These are phyloP conservation scores for Campaea margaritaria DNA, from an alignment of 2,888 invertebrate genomes.

Conservation along the genomic window DNA sequence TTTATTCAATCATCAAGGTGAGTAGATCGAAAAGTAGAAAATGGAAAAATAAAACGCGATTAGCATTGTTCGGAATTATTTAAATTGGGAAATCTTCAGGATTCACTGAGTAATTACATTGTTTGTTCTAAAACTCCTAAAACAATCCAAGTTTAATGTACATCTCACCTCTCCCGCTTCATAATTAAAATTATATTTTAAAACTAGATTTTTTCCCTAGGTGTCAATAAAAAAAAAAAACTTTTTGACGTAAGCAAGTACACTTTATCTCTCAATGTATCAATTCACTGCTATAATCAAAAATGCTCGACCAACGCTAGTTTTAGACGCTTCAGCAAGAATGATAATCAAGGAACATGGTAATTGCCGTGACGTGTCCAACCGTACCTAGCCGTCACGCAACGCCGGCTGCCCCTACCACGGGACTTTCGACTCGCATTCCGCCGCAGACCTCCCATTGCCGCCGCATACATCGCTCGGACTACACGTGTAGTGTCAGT, in stretches of 20 bases:
- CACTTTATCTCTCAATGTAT: neutral
- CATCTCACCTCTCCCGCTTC: too few species aligned
- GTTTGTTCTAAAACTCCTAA: too few species aligned
- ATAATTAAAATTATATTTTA: neutral
- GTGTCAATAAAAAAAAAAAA: neutral
- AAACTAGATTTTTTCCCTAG: neutral
- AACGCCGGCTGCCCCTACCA: constrained; percentile 73
- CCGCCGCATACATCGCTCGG: constrained; percentile 52
- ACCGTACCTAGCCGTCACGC: constrained; percentile 72
- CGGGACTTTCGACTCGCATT: constrained; percentile 59
- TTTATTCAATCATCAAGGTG: too few species aligned
- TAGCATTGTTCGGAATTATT: too few species aligned
- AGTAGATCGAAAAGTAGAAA: too few species aligned
- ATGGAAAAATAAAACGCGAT: too few species aligned
- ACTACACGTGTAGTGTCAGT: constrained; percentile 49
- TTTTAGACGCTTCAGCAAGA: constrained; percentile 59
- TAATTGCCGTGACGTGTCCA: constrained; percentile 72
- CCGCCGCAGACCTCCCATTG: constrained; percentile 51
- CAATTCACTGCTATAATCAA: constrained; percentile 38
- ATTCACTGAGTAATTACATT: too few species aligned
- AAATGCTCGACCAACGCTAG: constrained; percentile 43
- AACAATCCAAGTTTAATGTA: too few species aligned
- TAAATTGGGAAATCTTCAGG: too few species aligned
- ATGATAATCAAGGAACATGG: constrained; percentile 68
- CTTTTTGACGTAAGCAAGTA: neutral